Conservation (phyloP, 2,113 vertebrate species). For the Apteryx owenii region DNA sequence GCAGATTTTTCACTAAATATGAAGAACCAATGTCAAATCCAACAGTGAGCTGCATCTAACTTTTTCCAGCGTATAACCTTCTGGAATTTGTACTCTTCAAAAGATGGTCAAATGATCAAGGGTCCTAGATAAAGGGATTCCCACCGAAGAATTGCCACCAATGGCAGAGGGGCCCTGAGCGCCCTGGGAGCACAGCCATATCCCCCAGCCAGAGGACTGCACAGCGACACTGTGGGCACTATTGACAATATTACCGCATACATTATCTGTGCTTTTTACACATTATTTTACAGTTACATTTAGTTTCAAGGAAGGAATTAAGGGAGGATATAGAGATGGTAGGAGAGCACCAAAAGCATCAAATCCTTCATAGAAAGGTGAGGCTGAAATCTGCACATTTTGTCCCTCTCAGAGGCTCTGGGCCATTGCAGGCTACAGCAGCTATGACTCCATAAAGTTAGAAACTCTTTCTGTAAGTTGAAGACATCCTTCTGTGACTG, state of each 20-base stretch:
- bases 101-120: not conserved
- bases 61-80: not conserved
- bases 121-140: not conserved
- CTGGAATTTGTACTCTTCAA: not conserved
- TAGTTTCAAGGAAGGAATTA: no score
- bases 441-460: not conserved
- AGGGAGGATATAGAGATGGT: not conserved
- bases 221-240: not conserved
- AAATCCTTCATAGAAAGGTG: not conserved
- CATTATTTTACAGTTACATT: not conserved
- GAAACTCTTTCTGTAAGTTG: not conserved
- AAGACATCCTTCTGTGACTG: not conserved
- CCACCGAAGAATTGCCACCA: not conserved
- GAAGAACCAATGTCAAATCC: not conserved
- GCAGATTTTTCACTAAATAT: not conserved
- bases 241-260: not conserved
- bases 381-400: not conserved
- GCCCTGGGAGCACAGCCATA: accelerated
- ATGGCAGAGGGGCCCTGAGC: not conserved
- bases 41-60: not conserved
- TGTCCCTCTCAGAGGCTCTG: not conserved
- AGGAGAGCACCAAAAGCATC: not conserved
- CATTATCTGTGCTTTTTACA: no score
- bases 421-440: not conserved
- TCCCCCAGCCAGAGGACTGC: not conserved